Conservation (phyloP, 1,140 invertebrate species). For the Phthorimaea operculella region DNA sequence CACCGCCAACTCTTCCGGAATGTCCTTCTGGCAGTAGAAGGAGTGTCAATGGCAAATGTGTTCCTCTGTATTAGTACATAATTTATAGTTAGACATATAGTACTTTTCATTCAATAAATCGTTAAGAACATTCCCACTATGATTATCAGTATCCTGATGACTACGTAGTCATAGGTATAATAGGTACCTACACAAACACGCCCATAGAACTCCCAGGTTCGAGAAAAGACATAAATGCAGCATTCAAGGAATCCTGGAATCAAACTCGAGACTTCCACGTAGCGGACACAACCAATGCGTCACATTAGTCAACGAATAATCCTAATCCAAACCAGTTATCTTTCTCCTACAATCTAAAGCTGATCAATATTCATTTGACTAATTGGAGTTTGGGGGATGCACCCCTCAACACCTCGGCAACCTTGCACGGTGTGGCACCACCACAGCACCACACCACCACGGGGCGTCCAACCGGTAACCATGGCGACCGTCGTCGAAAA, state of each 20-base stretch:
- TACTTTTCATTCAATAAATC: too few species aligned
- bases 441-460: constrained; percentile 11
- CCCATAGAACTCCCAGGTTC: too few species aligned
- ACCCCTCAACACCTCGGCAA: constrained; percentile 7
- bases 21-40: constrained; percentile 46
- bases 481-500: constrained; percentile 16
- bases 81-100: constrained; percentile 12
- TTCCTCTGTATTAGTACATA: background rate
- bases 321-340: too few species aligned
- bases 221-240: too few species aligned
- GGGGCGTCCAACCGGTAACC: constrained; percentile 19
- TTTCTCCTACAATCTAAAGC: background rate
- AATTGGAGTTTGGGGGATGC: constrained; percentile 8
- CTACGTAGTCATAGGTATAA: too few species aligned
- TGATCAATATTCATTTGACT: constrained; percentile 16
- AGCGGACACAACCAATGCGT: too few species aligned
- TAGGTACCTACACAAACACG: too few species aligned
- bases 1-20: background rate
- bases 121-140: too few species aligned
- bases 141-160: too few species aligned
- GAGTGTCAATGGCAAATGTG: constrained; percentile 35
- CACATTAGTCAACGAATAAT: too few species aligned
- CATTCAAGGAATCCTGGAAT: too few species aligned
- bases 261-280: too few species aligned
- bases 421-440: constrained; percentile 30